Evolutionary conservation across 2,888 invertebrate species (phyloP).

Genomic region (Pristionchus arcanus): DNA sequence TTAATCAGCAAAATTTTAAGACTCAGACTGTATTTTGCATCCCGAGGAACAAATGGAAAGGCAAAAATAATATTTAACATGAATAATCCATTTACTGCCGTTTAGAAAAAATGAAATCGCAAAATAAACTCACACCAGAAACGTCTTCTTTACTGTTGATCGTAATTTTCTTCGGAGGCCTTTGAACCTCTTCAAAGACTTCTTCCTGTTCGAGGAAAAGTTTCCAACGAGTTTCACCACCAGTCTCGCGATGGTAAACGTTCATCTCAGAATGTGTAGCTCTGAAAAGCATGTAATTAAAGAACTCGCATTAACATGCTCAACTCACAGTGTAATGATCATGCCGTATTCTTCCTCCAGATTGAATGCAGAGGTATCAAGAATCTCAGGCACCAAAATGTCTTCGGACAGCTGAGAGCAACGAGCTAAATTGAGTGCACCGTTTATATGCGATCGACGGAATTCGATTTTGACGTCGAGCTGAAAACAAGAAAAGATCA

Average conservation of each 20-base stretch:
- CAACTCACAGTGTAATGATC: constrained; percentile 13
- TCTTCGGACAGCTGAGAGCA: not conserved
- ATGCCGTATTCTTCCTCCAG: not conserved
- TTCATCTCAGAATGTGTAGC: not conserved
- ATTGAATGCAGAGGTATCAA: not conserved
- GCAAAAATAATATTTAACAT: no score
- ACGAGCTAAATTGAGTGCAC: not conserved
- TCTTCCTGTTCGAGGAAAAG: not conserved
- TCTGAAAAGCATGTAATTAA: not conserved
- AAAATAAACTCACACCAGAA: not conserved
- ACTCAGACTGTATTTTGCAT: no score
- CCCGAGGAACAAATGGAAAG: no score
- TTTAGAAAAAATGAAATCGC: no score
- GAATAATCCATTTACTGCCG: no score
- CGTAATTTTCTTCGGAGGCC: not conserved
- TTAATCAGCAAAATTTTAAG: no score
- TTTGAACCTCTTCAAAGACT: not conserved
- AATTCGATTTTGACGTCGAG: constrained; percentile 28
- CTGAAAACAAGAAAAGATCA: constrained; percentile 8
- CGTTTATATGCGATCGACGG: not conserved
- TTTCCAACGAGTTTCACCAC: constrained; percentile 9
- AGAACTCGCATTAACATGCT: not conserved
- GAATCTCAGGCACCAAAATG: not conserved
- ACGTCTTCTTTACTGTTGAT: not conserved
- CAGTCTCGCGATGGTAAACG: not conserved